Conservation (phyloP, 2,797 vertebrate species). For the Yasuhikotakia modesta region DNA sequence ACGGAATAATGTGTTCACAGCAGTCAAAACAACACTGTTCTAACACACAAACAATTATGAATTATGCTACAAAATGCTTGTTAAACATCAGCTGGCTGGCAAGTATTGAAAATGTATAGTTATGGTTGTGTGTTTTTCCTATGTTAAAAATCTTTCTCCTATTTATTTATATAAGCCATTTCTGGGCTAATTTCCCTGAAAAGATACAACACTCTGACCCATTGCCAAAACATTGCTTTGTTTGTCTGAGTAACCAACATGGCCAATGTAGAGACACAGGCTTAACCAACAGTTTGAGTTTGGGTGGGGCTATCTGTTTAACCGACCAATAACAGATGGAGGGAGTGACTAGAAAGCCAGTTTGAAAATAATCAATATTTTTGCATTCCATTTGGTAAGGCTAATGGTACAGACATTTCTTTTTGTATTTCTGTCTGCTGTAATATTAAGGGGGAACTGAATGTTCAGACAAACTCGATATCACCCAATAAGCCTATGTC, state of each 20-base stretch:
- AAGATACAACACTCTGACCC: no score
- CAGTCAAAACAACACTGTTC: constrained; percentile 40
- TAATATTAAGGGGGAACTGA: constrained; percentile 51
- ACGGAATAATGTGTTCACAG: constrained; percentile 15
- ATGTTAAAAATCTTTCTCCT: neutral
- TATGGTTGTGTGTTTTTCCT: neutral
- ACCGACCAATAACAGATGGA: neutral
- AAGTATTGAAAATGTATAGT: constrained; percentile 43
- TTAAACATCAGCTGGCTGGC: constrained; percentile 10
- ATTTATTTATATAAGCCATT: neutral
- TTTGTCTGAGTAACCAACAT: no score
- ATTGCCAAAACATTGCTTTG: neutral
- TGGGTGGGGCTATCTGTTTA: neutral
- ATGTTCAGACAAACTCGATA: constrained; percentile 51
- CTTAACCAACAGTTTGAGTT: neutral
- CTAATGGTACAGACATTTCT: neutral
- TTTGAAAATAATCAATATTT: neutral
- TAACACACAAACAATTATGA: constrained; percentile 46
- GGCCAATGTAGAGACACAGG: neutral
- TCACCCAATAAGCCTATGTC: constrained; percentile 38
- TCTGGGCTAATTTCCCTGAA: neutral
- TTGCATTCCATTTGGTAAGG: neutral
- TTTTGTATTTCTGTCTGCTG: constrained; percentile 28
- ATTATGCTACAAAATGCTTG: constrained; percentile 16
- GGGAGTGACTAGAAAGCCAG: neutral